Base-by-base conservation (phyloP, 2,888 invertebrate species). In the Altica lythri region DNA sequence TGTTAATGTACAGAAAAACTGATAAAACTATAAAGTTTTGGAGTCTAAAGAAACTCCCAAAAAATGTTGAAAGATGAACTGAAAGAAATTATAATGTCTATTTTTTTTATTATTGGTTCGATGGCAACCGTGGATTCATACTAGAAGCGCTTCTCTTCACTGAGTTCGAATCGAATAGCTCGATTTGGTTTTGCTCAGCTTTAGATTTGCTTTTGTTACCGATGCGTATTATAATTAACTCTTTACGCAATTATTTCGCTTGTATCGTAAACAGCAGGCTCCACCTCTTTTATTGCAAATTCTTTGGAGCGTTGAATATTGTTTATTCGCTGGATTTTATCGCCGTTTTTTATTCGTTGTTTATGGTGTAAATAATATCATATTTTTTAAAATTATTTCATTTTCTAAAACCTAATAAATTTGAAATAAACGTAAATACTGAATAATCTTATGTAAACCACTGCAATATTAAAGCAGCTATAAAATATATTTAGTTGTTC, bases 171-270 rank as follows among this genome's bases (percentile, higher is more conserved):
- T 29, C 16, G 14, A 27, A 27, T 38, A 25, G 22, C 54, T 49
- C 44, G 40, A 22, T 50, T 46, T 34, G 45, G 48, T 44, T n/a
- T 49, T 34, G 29, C 50, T 53, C 40, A 54, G 49, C 47, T 55
- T 42, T 35, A 55, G 37, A 34, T 37, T 52, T 52, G 38, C 45
- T 48, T 48, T 46, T 38, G 46, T 49, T 49, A 53, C 48, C 37
- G 48, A 53, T 57, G 53, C 56, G 45, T 53, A 57, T 53, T 57
- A 37, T 57, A 57, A 57, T 57, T 57, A 57, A 53, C 56, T 53
- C 37, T 53, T 40, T 56, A 57, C 53, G 53, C 57, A 57, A 57
- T 53, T 49, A 45, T 57, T 53, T 49, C 37, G 47, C 35, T 47
- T 34, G 42, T 51, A 51, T 55, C 51, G 43, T 47, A 51, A 51